A percentile compares a stretch with the other conserved stretches of the same genome.
These are phyloP conservation scores for Dinoponera quadriceps DNA, from an alignment of 1,140 invertebrate genomes.

Conservation along the genomic window DNA sequence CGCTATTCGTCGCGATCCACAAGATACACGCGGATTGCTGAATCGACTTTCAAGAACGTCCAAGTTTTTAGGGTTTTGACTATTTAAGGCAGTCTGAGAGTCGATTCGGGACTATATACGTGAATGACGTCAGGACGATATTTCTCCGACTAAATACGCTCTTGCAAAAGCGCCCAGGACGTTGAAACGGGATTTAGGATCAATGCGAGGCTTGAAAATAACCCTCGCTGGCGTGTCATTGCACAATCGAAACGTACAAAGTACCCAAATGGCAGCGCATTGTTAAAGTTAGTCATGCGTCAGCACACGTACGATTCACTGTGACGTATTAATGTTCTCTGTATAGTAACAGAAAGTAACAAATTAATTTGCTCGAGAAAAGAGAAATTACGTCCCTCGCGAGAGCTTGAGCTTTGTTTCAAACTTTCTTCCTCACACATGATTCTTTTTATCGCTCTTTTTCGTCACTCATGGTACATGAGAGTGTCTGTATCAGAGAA, in stretches of 20 bases:
- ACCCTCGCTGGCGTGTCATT: background rate
- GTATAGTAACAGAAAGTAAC: background rate
- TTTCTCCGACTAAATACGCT: constrained; percentile 46
- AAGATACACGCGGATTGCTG: background rate
- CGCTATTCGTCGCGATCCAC: background rate
- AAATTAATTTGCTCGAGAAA: background rate
- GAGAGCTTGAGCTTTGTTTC: background rate
- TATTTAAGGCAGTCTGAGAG: constrained; percentile 50
- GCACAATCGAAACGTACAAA: constrained; percentile 17
- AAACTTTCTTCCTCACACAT: background rate
- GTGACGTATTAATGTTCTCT: background rate
- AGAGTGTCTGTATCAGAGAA: background rate
- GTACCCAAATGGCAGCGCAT: background rate
- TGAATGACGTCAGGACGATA: constrained; percentile 40
- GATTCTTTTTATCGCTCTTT: too few species aligned
- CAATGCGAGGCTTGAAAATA: constrained; percentile 33
- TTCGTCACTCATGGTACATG: too few species aligned
- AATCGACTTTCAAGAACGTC: too few species aligned
- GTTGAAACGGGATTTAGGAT: constrained; percentile 36
- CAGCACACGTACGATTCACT: background rate
- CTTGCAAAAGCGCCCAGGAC: constrained; percentile 10
- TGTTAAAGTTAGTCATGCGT: background rate
- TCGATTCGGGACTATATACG: constrained; percentile 44
- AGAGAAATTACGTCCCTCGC: background rate
- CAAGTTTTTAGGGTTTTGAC: constrained; percentile 32